Percentiles rank a stretch among this genome's conserved stretches.
phyloP scores from a whole-genome alignment of 2,113 vertebrate species.

The Scolopax mira region DNA sequence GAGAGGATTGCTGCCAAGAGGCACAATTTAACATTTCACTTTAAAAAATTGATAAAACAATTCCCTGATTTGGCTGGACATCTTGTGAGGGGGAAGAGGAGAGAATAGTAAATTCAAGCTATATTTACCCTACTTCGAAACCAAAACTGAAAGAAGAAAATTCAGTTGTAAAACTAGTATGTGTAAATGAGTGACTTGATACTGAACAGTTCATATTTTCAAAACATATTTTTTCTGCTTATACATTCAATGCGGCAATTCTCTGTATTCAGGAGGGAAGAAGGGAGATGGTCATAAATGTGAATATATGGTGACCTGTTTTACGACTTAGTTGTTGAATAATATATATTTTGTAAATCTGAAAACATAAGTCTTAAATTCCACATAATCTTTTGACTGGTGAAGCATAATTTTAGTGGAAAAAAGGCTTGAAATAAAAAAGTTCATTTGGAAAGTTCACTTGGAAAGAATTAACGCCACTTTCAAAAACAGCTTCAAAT shows the following conservation, averaged over 20 bases:
- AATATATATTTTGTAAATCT: background rate
- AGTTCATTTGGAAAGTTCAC: background rate
- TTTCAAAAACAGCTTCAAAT: conserved; percentile 20
- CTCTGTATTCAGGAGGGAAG: background rate
- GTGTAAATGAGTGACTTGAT: background rate
- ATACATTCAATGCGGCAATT: background rate
- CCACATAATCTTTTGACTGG: background rate
- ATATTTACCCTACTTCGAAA: background rate
- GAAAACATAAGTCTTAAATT: background rate
- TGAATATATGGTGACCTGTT: background rate
- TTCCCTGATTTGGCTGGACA: background rate
- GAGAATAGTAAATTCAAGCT: conserved; percentile 1
- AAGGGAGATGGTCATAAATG: background rate
- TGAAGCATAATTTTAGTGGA: background rate
- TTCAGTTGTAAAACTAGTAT: background rate
- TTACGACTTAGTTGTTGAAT: background rate
- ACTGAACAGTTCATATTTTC: background rate
- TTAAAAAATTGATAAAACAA: background rate
- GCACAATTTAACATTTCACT: background rate
- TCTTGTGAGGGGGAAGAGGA: background rate
- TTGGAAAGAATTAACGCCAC: background rate
- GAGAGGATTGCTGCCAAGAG: background rate
- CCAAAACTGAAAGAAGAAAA: background rate
- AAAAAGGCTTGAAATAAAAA: background rate
- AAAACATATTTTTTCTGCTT: background rate